Conservation (phyloP, 2,888 invertebrate species). For the Ditylenchus weischeri region DNA sequence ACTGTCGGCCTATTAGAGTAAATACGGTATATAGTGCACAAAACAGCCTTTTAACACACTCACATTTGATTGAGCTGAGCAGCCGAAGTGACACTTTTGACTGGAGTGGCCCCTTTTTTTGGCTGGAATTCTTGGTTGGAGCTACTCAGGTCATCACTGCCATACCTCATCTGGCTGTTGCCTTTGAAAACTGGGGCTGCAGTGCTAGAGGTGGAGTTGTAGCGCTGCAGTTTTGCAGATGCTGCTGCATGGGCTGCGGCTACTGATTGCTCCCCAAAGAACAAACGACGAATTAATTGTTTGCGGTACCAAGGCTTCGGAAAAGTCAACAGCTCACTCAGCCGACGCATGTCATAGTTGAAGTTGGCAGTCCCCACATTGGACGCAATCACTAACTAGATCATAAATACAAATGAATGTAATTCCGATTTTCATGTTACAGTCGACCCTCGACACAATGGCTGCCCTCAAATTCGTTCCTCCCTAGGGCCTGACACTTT, state of each 20-base stretch:
- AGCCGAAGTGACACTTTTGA: constrained; percentile 8
- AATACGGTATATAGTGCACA: neutral
- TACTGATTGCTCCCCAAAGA: constrained; percentile 74
- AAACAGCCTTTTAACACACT: neutral
- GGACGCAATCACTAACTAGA: constrained; percentile 45
- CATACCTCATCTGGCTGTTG: too few relatives aligned
- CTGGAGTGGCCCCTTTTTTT: neutral
- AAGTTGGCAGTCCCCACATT: constrained; percentile 67
- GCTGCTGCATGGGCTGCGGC: neutral
- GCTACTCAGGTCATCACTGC: neutral
- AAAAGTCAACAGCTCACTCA: constrained; percentile 93
- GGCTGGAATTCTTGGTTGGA: constrained; percentile 2
- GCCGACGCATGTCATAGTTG: constrained; percentile 94
- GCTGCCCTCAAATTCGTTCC: too few relatives aligned
- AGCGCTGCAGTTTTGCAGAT: neutral
- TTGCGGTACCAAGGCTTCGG: constrained; percentile 90
- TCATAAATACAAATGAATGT: neutral
- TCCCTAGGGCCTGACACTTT: too few relatives aligned
- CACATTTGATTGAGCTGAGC: neutral
- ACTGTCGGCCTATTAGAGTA: too few relatives aligned
- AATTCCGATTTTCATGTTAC: neutral
- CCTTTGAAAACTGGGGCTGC: too few relatives aligned
- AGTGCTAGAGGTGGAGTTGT: constrained; percentile 15
- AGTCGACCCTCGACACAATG: too few relatives aligned
- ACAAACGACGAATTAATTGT: constrained; percentile 76